Evolutionary conservation across 2,113 vertebrate genomes (phyloP), one percentile per base, ranked within the genome.

Genomic region (Passer montanus): DNA sequence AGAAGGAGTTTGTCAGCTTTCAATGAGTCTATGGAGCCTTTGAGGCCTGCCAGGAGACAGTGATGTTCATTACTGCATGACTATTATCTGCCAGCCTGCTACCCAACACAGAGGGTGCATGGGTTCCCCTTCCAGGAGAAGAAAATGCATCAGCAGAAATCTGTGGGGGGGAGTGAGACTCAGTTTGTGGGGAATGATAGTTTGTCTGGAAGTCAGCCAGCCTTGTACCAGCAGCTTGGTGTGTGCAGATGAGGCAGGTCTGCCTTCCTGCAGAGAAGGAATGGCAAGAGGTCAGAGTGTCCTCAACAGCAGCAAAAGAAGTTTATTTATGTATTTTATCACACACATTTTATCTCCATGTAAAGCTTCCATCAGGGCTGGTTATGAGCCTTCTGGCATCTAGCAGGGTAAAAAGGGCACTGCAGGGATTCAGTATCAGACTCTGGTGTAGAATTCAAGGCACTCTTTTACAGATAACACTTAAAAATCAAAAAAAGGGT

Each of bases 11-110:
- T 78, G 56, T 60, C 75, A 59, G 59, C 77, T 91, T 7, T 8
- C 43, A 62, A 14, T 5, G 16, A 49, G 47, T 15, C 53, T 46
- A 6, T 16, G 22, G 66, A 81, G 15, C 47, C 72, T 87, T 72
- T 41, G 73, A 37, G 59, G 49, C 13, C 16, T 35, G 19, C n/a
- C 69, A 68, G 63, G 70, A 84, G 70, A 9, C 2, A 1, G 19
- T 0, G 8, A 19, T 15, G 21, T 31, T 75, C 24, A 3, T 43
- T 43, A 2, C 43, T 58, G 20, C 8, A 1, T 2, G n/a, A 11
- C 35, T 37, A 0, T 22, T 26, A 7, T 4, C 46, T 55, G 64
- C n/a, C 49, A 70, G 30, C 41, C 68, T 58, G 2, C 23, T 46
- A 24, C 11, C 56, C 4, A 3, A 0, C 3, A 10, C 18, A 55